phyloP scores from a whole-genome alignment of 2,797 vertebrate genomes.

The Phoebastria nigripes region DNA sequence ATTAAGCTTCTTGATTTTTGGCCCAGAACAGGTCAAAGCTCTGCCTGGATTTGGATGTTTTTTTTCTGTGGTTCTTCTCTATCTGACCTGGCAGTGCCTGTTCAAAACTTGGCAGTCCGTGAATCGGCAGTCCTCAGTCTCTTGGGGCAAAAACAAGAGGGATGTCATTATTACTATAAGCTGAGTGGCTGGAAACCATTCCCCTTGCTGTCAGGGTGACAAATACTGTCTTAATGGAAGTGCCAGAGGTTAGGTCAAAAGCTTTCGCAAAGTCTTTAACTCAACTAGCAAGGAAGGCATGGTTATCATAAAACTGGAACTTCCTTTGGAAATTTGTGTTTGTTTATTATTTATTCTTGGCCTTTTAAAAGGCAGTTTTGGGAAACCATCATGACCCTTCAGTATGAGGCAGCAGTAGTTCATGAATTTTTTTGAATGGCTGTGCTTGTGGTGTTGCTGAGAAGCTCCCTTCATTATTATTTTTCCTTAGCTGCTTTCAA shows the following conservation, averaged over 20 bases:
- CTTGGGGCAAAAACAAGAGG: conserved; percentile 24
- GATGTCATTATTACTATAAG: conserved; percentile 46
- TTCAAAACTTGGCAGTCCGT: conserved; percentile 41
- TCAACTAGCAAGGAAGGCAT: conserved; percentile 16
- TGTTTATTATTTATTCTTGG: not conserved
- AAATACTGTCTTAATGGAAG: conserved; percentile 72
- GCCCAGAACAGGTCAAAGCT: conserved; percentile 2
- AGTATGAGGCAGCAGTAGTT: not conserved
- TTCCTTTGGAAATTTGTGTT: conserved; percentile 12
- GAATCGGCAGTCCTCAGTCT: not conserved
- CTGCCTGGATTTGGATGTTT: not conserved
- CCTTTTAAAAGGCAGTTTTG: not conserved
- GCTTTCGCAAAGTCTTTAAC: not conserved
- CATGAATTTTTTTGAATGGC: not conserved
- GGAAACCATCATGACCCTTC: not conserved
- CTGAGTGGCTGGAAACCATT: conserved; percentile 55
- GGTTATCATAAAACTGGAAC: not conserved
- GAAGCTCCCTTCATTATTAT: not conserved
- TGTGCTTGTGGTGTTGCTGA: not conserved
- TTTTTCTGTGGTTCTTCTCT: not conserved
- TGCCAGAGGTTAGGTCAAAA: conserved; percentile 70
- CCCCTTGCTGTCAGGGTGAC: conserved; percentile 72
- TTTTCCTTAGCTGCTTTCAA: not conserved
- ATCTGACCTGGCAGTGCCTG: conserved; percentile 14
- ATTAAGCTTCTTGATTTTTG: conserved; percentile 1